Base-by-base conservation (phyloP, 2,888 invertebrate genomes). In the Conus canariensis region DNA sequence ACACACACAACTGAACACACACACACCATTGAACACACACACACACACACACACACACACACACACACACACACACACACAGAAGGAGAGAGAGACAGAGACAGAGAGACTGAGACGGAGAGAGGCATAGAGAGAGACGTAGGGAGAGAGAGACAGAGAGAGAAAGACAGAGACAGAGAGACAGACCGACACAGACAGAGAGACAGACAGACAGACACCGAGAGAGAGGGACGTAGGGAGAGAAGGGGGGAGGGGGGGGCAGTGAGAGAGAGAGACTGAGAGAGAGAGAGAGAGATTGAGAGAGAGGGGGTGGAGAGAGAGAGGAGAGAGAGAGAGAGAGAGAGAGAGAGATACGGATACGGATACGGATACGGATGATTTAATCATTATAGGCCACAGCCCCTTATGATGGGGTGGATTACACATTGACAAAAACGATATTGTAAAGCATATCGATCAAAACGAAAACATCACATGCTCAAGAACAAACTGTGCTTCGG, bases 31-130 rank as follows among this genome's bases (percentile, higher is more conserved):
- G 8, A 12, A 22, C 74, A 22, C 74, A 70, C 70, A 70, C 16
- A 70, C 70, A 70, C 74, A 74, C 74, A 74, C 22, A 22, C 74
- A 74, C 74, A 74, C n/a, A n/a, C 74, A 74, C 74, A 74, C 74
- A 74, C 74, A 74, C 74, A 74, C 74, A 74, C 74, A n/a, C 74
- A n/a, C 74, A n/a, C 74, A n/a, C 74, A n/a, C 74, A 19, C 74
- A n/a, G 12, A 74, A 0, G 2, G 22, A 74, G 3, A 74, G n/a
- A 74, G 22, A 74, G 22, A 74, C 74, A 5, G 22, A 74, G 22
- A 74, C 74, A 74, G 22, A 74, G 3, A 74, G 19, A 74, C 2
- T 19, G 22, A 12, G 22, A 74, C 22, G 19, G 22, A 74, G 22
- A 74, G 22, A 74, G 22, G 19, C 3, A 74, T 0, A 74, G 22